Percentiles rank a stretch among this genome's conserved stretches.
phyloP scores from a whole-genome alignment of 2,888 invertebrate genomes.

The Idaea straminata region DNA sequence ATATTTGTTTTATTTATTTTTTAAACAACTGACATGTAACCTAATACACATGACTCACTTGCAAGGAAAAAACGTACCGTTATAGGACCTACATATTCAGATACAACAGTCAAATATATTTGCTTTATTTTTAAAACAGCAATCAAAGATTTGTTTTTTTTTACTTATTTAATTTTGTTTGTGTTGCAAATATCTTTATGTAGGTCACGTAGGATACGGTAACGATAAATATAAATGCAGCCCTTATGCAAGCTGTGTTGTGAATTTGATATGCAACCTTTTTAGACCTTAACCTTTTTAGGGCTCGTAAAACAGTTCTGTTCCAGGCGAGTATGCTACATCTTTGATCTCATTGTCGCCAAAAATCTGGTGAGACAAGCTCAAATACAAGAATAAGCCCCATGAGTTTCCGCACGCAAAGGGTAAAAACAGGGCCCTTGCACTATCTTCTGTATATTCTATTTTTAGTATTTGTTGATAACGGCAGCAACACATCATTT shows the following conservation, averaged over 20 bases:
- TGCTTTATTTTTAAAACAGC: neutral
- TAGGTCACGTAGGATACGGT: neutral
- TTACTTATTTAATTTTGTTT: neutral
- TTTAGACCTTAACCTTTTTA: too few species aligned
- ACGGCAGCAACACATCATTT: too few species aligned
- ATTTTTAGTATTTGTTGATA: too few species aligned
- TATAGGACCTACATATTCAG: neutral
- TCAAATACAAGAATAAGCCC: too few species aligned
- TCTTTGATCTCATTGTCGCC: too few species aligned
- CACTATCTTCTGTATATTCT: too few species aligned
- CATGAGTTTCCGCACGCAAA: too few species aligned
- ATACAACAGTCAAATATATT: neutral
- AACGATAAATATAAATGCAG: neutral
- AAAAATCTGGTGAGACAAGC: too few species aligned
- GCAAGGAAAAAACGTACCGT: neutral
- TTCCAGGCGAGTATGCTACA: too few species aligned
- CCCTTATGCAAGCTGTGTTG: neutral
- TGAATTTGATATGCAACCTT: neutral
- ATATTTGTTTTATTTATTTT: neutral
- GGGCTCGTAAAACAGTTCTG: too few species aligned
- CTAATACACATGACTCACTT: neutral
- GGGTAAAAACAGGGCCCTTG: too few species aligned
- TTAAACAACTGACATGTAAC: neutral
- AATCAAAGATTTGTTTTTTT: neutral
- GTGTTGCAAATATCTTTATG: neutral